Evolutionary conservation across 2,797 vertebrate genomes (phyloP).

Genomic region (Decapterus maruadsi): DNA sequence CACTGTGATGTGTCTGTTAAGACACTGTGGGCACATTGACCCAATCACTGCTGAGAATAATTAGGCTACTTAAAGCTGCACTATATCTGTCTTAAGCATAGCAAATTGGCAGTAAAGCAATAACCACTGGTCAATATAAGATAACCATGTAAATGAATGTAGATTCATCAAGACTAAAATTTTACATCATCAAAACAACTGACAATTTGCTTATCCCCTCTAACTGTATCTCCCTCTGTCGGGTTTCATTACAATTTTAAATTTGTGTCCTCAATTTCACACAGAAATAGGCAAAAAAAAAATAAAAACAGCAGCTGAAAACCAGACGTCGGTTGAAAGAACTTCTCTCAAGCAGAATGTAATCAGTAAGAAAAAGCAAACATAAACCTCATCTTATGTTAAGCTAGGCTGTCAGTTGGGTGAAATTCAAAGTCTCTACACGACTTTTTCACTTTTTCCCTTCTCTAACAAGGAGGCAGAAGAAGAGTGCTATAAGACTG

Average conservation of each 20-base stretch:
- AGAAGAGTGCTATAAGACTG: too few relatives aligned
- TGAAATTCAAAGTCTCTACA: too few relatives aligned
- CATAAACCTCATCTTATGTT: too few relatives aligned
- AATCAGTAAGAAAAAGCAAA: too few relatives aligned
- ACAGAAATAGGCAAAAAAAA: too few relatives aligned
- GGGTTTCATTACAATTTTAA: neutral
- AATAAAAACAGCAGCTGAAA: too few relatives aligned
- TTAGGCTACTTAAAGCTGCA: constrained; percentile 19
- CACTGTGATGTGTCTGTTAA: constrained; percentile 23
- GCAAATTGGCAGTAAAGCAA: constrained; percentile 23
- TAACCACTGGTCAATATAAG: constrained; percentile 1
- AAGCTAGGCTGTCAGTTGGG: too few relatives aligned
- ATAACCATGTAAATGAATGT: neutral
- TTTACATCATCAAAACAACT: neutral
- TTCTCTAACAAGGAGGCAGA: too few relatives aligned
- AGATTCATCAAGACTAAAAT: neutral
- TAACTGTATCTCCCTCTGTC: neutral
- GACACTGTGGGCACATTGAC: neutral
- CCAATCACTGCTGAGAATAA: constrained; percentile 16
- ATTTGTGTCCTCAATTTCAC: too few relatives aligned
- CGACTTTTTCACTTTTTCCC: too few relatives aligned
- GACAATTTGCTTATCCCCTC: neutral
- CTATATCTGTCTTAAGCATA: neutral
- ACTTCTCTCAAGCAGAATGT: too few relatives aligned
- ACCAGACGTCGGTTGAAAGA: too few relatives aligned